Evolutionary conservation across 2,113 vertebrate species (phyloP), one percentile per base, ranked within the genome.

Genomic region (Cebidichthys violaceus): DNA sequence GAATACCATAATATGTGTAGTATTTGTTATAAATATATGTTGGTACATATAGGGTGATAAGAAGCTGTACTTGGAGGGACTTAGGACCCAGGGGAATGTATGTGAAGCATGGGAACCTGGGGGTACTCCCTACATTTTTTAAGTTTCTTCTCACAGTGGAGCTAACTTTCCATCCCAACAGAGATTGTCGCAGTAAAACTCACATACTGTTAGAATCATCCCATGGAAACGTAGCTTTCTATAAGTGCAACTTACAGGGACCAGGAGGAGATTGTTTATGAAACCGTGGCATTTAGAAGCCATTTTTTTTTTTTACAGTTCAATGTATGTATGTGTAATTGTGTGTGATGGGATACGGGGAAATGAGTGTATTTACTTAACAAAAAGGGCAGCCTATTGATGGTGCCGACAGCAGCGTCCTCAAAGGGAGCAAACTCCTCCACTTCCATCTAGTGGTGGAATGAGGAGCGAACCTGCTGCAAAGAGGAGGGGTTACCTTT

Each of bases 371-470:
- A 15, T 81, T 75, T 61, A 35, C 35, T 70, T 54, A 67, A 35
- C 11, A 57, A 31, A 84, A 57, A 52, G 9, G 2, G 17, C 24
- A 27, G 27, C 6, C 27, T 24, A 24, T 66, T 37, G 17, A 66
- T 31, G 10, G 13, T 43, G 29, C 43, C 65, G 43, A 41, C 1
- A 35, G 31, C 0, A 3, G 27, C n/a, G 18, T 29, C 17, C 17
- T 80, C 41, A 57, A 31, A 64, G 13, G 60, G 57, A 72, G 45
- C 10, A 79, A 10, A 83, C 54, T 67, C 65, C 37, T 67, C 29
- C 37, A 61, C 54, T 83, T 86, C 86, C 81, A 90, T 83, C 87
- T 90, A 90, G 87, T 86, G 86, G 82, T 75, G 65, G 59, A 86
- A 75, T 9, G 45, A 81, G 47, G 60, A 70, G 55, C 37, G 43